phyloP scores from a whole-genome alignment of 2,113 vertebrate genomes.

The Etheostoma spectabile region DNA sequence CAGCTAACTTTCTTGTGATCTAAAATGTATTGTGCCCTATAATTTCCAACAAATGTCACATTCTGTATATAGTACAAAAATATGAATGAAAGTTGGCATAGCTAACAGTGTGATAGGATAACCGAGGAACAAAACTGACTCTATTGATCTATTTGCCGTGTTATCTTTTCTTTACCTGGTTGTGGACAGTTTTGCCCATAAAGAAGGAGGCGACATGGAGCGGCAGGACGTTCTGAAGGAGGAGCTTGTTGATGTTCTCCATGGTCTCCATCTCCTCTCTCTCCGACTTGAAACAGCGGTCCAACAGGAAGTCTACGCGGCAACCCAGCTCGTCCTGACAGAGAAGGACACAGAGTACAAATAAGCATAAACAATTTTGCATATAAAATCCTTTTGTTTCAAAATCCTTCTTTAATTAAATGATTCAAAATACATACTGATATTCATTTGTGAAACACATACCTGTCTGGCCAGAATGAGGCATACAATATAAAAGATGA shows the following conservation, averaged over 20 bases:
- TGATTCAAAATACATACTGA: background rate
- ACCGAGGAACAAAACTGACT: no score
- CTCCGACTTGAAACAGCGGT: constrained; percentile 87
- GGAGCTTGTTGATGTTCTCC: constrained; percentile 91
- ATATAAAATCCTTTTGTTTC: background rate
- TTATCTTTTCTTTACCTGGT: constrained; percentile 82
- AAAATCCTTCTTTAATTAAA: no score
- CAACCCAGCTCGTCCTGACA: constrained; percentile 89
- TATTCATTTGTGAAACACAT: constrained; percentile 6
- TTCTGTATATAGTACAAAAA: background rate
- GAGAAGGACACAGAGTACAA: background rate
- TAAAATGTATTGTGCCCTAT: background rate
- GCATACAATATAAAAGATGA: constrained; percentile 89
- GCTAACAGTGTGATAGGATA: background rate
- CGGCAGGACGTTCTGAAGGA: constrained; percentile 91
- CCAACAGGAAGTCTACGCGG: constrained; percentile 90
- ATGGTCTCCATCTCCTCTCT: constrained; percentile 90
- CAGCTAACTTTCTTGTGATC: background rate
- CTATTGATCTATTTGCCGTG: no score
- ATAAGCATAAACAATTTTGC: background rate
- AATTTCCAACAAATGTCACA: background rate
- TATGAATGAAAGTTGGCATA: background rate
- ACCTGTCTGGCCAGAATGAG: constrained; percentile 91
- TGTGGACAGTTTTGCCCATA: constrained; percentile 87
- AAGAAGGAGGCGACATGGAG: constrained; percentile 88